Evolutionary conservation across 2,113 vertebrate genomes (phyloP).

Genomic region (Pachycephala philippinensis): DNA sequence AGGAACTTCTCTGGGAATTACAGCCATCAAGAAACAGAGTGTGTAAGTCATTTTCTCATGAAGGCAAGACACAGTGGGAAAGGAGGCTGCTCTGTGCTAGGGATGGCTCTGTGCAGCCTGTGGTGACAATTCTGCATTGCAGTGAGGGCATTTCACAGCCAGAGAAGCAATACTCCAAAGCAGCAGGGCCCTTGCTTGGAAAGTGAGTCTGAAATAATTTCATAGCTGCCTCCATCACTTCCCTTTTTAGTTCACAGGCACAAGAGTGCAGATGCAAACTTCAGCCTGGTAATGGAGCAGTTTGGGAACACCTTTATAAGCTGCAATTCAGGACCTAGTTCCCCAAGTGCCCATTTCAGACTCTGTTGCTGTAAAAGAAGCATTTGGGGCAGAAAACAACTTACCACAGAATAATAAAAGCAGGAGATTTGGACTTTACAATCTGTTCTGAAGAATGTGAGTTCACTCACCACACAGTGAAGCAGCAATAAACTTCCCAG

Average conservation of each 20-base stretch:
- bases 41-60: not conserved
- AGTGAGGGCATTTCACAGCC: not conserved
- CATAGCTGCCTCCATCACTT: not conserved
- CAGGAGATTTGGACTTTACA: not conserved
- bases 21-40: not conserved
- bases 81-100: not conserved
- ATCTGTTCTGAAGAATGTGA: not conserved
- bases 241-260: not conserved
- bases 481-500: conserved; percentile 12
- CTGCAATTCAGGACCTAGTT: not conserved
- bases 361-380: not conserved
- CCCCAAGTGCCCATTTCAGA: not conserved
- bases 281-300: not conserved
- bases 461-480: not conserved
- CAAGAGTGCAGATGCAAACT: not conserved
- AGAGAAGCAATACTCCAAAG: not conserved
- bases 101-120: not conserved
- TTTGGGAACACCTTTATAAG: not conserved
- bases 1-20: not conserved
- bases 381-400: not conserved
- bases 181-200: not conserved
- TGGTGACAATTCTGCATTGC: not conserved
- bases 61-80: not conserved
- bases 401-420: not conserved
- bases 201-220: not conserved